These are phyloP conservation scores for Proteles cristata DNA, from an alignment of 2,113 vertebrate genomes.

Conservation along the genomic window DNA sequence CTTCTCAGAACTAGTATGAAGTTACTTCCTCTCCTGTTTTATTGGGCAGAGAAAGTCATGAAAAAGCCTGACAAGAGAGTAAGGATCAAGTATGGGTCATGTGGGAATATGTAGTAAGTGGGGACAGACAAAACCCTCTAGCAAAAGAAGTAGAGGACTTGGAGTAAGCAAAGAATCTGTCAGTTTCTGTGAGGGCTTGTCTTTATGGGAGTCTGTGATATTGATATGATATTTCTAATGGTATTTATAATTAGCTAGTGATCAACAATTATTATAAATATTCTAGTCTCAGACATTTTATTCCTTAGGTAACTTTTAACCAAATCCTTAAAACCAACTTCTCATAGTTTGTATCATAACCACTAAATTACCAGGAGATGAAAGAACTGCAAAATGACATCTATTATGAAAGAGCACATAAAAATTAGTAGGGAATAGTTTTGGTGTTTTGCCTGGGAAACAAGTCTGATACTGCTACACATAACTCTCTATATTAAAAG, in stretches of 20 bases:
- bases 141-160: background rate
- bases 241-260: background rate
- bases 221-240: background rate
- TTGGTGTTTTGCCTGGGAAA: background rate
- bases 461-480: background rate
- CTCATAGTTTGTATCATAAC: background rate
- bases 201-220: rapidly evolving
- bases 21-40: background rate
- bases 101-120: background rate
- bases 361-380: background rate
- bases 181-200: background rate
- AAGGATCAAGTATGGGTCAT: background rate
- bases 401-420: background rate
- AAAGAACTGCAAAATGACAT: background rate
- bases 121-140: background rate
- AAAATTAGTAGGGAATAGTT: background rate
- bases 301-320: background rate
- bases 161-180: background rate
- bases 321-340: background rate
- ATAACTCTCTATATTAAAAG: background rate
- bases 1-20: background rate
- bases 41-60: background rate
- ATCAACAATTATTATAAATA: background rate
- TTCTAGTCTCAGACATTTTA: background rate
- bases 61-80: background rate